Percentiles rank a stretch among this genome's conserved stretches.
Conservation (phyloP, 2,797 vertebrate genomes). For the Xenentodon cancila region DNA sequence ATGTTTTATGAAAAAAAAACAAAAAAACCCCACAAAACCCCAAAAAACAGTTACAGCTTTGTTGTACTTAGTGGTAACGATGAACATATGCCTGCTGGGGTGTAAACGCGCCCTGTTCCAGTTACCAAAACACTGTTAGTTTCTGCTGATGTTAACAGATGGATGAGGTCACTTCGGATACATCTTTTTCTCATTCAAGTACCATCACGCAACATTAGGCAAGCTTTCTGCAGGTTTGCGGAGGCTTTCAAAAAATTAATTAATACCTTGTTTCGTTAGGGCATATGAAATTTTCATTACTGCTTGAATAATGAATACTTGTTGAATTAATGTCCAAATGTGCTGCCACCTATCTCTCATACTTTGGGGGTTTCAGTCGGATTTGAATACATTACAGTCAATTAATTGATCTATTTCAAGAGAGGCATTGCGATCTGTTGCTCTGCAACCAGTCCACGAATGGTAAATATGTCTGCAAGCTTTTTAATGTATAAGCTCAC, state of each 20-base stretch:
- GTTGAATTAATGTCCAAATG: constrained; percentile 81
- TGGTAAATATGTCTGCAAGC: constrained; percentile 65
- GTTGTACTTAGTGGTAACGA: constrained; percentile 28
- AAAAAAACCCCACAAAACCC: too few relatives aligned
- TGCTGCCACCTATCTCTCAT: constrained; percentile 78
- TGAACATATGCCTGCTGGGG: constrained; percentile 45
- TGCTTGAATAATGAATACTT: constrained; percentile 81
- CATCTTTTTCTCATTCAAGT: constrained; percentile 65
- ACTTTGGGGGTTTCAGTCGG: constrained; percentile 64
- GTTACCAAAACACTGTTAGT: constrained; percentile 56
- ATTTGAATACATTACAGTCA: constrained; percentile 74
- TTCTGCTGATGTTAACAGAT: constrained; percentile 56
- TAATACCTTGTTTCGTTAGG: constrained; percentile 81
- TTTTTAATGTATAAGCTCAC: constrained; percentile 62
- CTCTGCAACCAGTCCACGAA: constrained; percentile 55
- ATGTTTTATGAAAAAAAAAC: constrained; percentile 34
- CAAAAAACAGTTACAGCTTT: constrained; percentile 31
- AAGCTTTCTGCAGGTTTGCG: constrained; percentile 70
- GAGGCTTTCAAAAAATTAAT: constrained; percentile 79
- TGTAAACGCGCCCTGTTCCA: constrained; percentile 49
- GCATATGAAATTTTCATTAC: constrained; percentile 82
- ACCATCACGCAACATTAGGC: constrained; percentile 74
- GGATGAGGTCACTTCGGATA: constrained; percentile 57
- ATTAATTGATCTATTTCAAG: constrained; percentile 78
- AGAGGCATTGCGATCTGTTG: constrained; percentile 67